A percentile compares a stretch with the other conserved stretches of the same genome.
Conservation (phyloP, 2,113 vertebrate species). For the Mus pahari region DNA sequence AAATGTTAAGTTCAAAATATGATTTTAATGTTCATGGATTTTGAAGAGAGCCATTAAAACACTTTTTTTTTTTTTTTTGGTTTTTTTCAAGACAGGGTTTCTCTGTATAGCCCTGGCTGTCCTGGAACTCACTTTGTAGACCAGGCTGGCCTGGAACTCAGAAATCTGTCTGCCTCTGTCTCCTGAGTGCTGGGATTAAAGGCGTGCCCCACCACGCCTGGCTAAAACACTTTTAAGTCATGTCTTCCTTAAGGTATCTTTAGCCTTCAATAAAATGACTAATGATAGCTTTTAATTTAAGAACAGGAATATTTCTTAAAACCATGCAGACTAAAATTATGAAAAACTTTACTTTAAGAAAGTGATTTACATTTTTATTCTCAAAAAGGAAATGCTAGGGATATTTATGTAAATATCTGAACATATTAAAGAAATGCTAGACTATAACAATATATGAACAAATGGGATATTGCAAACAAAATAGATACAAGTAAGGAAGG, state of each 20-base stretch:
- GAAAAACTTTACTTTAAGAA: not conserved
- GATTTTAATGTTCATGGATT: not conserved
- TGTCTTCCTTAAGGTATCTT: not conserved
- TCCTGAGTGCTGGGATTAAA: too few relatives aligned
- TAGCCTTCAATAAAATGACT: not conserved
- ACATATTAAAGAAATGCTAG: not conserved
- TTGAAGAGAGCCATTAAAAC: not conserved
- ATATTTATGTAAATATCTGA: not conserved
- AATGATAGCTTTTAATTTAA: not conserved
- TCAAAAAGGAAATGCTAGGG: not conserved
- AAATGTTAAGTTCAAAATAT: not conserved
- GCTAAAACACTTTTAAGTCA: not conserved
- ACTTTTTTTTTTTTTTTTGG: too few relatives aligned
- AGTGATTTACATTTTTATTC: not conserved
- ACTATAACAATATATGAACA: accelerated
- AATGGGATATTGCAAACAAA: not conserved
- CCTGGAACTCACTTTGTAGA: too few relatives aligned
- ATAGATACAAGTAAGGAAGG: not conserved
- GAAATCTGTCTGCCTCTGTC: too few relatives aligned
- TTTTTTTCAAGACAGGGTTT: too few relatives aligned
- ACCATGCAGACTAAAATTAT: not conserved
- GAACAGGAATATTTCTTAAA: not conserved
- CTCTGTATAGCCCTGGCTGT: too few relatives aligned
- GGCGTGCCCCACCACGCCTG: too few relatives aligned
- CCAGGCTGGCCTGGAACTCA: too few relatives aligned